These are phyloP conservation scores for Ophonus ardosiacus DNA, from an alignment of 2,888 invertebrate genomes.

Conservation along the genomic window DNA sequence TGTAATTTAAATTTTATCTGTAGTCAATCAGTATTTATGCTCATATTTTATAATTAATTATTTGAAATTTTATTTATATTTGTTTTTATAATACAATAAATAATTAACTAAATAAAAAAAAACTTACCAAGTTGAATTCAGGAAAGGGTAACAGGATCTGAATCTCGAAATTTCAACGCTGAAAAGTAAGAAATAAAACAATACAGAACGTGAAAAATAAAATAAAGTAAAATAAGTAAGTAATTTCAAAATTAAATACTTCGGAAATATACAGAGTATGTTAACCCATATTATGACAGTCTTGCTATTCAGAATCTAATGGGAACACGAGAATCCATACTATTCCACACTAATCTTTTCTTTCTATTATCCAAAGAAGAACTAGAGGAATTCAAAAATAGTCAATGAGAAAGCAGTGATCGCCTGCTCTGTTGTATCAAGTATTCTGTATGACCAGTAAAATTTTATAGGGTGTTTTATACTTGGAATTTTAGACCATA, in stretches of 20 bases:
- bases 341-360: too few species aligned
- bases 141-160: not conserved
- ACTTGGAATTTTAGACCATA: too few species aligned
- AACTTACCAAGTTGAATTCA: constrained; percentile 7
- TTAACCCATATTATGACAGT: too few species aligned
- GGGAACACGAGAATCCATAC: too few species aligned
- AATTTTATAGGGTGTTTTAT: too few species aligned
- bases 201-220: not conserved
- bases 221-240: not conserved
- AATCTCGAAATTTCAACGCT: not conserved
- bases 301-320: too few species aligned
- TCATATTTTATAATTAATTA: not conserved
- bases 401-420: too few species aligned
- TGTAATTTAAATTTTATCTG: not conserved
- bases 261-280: not conserved
- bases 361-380: too few species aligned
- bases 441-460: too few species aligned
- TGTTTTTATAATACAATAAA: constrained; percentile 5
- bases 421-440: too few species aligned
- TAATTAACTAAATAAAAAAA: not conserved
- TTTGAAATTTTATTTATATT: not conserved
- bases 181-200: not conserved
- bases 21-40: not conserved
- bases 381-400: too few species aligned
- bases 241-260: not conserved